These are phyloP conservation scores for Parnassius mnemosyne DNA, from an alignment of 2,888 invertebrate genomes.

Conservation along the genomic window DNA sequence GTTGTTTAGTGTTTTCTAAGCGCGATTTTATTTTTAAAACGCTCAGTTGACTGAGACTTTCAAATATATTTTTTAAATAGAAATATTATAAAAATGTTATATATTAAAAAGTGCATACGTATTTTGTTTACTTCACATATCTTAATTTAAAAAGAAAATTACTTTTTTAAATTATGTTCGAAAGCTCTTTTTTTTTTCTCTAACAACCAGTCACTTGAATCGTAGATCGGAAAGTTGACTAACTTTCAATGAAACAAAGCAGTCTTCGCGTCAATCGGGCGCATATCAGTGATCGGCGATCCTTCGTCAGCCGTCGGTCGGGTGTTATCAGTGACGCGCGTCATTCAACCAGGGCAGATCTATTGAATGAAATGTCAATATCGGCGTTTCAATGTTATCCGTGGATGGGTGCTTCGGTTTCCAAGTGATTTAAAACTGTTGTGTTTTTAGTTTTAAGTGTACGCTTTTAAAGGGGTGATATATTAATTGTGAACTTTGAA, in stretches of 20 bases:
- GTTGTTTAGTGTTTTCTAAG: conserved; percentile 40
- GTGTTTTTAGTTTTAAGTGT: background rate
- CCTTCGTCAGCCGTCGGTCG: conserved; percentile 67
- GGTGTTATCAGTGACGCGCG: conserved; percentile 62
- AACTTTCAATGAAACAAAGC: conserved; percentile 9
- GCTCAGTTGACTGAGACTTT: conserved; percentile 47
- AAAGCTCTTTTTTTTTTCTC: conserved; percentile 30
- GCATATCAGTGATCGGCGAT: conserved; percentile 33
- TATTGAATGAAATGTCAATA: conserved; percentile 62
- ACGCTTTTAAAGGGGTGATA: too few relatives aligned
- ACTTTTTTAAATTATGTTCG: conserved; percentile 17
- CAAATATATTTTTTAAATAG: conserved; percentile 10
- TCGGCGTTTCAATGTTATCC: conserved; percentile 29
- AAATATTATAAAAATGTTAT: too few relatives aligned
- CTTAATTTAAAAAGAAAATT: too few relatives aligned
- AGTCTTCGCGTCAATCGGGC: conserved; percentile 27
- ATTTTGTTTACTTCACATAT: too few relatives aligned
- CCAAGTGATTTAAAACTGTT: background rate
- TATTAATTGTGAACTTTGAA: too few relatives aligned
- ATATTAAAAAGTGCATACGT: too few relatives aligned
- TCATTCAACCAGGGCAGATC: conserved; percentile 50
- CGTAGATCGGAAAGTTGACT: background rate
- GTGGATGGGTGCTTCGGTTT: conserved; percentile 1
- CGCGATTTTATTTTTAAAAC: conserved; percentile 36
- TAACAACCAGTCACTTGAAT: background rate